Evolutionary conservation across 2,888 invertebrate species (phyloP).

Genomic region (Cheilosia pagana): DNA sequence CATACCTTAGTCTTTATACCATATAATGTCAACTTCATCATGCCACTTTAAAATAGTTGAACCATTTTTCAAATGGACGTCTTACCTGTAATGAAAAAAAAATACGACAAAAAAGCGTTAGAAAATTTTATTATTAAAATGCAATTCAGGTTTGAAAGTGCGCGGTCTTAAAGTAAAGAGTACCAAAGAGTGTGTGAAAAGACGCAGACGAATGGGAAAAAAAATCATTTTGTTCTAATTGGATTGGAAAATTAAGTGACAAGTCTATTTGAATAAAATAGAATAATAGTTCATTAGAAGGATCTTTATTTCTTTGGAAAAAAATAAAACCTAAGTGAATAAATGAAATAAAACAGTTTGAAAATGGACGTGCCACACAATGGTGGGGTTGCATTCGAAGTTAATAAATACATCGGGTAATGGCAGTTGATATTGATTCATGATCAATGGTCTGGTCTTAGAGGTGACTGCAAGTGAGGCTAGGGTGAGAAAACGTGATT

Average conservation of each 20-base stretch:
- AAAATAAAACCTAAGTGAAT: constrained; percentile 7
- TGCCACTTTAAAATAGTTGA: constrained; percentile 22
- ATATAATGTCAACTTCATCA: constrained; percentile 45
- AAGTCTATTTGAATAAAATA: constrained; percentile 60
- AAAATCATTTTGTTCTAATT: constrained; percentile 45
- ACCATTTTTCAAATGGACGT: constrained; percentile 53
- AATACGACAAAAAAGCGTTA: constrained; percentile 17
- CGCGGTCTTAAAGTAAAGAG: not conserved
- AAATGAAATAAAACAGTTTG: constrained; percentile 35
- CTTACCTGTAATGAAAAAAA: constrained; percentile 69
- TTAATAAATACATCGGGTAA: not conserved
- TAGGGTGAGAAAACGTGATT: constrained; percentile 51
- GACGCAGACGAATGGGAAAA: not conserved
- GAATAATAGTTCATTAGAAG: constrained; percentile 60
- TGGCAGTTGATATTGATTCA: constrained; percentile 48
- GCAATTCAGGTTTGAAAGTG: constrained; percentile 54
- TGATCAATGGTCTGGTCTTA: constrained; percentile 26
- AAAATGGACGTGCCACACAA: not conserved
- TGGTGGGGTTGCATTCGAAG: not conserved
- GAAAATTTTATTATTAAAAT: constrained; percentile 44
- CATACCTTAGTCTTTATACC: constrained; percentile 9
- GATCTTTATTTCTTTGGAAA: constrained; percentile 41
- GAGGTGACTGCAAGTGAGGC: constrained; percentile 18
- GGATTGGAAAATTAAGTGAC: constrained; percentile 53
- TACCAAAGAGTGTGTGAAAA: constrained; percentile 8